Evolutionary conservation across 2,888 invertebrate species (phyloP).

Genomic region (Microplitis manilae): DNA sequence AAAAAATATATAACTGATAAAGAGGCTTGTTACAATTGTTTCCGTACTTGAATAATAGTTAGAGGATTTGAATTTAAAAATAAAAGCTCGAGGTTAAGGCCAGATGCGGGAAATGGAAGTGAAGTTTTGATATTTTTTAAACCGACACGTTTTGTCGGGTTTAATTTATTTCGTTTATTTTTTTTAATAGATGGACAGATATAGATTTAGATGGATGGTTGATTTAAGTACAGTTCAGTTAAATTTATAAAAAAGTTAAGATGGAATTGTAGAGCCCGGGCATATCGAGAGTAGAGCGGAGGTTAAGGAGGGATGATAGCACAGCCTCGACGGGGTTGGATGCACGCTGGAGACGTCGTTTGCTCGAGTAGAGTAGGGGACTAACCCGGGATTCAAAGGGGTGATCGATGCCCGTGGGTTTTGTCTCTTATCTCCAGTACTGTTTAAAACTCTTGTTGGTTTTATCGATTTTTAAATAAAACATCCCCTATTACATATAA

Average conservation of each 20-base stretch:
- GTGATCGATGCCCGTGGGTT: slow-evolving; percentile 58
- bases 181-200: neutral
- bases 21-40: neutral
- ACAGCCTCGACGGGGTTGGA: slow-evolving; percentile 39
- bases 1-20: neutral
- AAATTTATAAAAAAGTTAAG: neutral
- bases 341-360: slow-evolving; percentile 23
- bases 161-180: neutral
- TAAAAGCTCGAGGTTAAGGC: neutral
- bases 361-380: slow-evolving; percentile 22
- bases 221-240: neutral
- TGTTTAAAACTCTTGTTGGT: slow-evolving; percentile 48
- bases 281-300: slow-evolving; percentile 29
- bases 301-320: slow-evolving; percentile 33
- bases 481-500: neutral
- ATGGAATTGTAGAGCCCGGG: slow-evolving; percentile 12
- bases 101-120: neutral
- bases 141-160: neutral
- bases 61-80: neutral
- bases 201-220: neutral
- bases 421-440: slow-evolving; percentile 54
- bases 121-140: neutral
- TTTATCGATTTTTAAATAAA: slow-evolving; percentile 54
- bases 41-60: neutral
- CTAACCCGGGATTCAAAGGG: slow-evolving; percentile 44